Conservation (phyloP, 2,797 vertebrate species). For the Xiphophorus birchmanni region DNA sequence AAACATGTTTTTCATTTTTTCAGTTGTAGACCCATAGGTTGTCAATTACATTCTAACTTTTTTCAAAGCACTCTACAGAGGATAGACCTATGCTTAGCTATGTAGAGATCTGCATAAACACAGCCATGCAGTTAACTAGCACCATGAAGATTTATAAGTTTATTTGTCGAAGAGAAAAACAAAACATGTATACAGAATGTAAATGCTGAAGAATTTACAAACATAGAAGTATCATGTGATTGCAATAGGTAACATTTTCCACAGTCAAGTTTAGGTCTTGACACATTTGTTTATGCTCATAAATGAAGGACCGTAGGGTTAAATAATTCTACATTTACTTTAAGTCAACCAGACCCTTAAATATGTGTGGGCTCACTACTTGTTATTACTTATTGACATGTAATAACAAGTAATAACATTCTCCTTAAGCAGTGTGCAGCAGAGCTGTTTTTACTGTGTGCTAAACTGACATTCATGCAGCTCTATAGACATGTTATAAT, state of each 20-base stretch:
- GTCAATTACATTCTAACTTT: conserved; percentile 1
- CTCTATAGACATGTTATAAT: background rate
- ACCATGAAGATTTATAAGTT: background rate
- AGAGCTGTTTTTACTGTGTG: background rate
- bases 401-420: background rate
- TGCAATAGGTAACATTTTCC: background rate
- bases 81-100: background rate
- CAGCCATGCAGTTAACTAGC: background rate
- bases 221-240: too few relatives aligned
- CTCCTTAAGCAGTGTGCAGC: background rate
- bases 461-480: background rate
- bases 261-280: background rate
- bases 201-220: background rate
- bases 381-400: background rate
- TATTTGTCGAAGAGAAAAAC: background rate
- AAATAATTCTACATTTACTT: background rate
- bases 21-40: background rate
- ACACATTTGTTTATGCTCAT: background rate
- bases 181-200: background rate
- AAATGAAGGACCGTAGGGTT: background rate
- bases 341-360: background rate
- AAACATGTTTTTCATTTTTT: conserved; percentile 1
- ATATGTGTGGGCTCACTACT: background rate
- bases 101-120: background rate
- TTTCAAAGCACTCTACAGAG: background rate